These are phyloP conservation scores for Drosophila novamexicana DNA, from an alignment of 1,140 invertebrate genomes.

Conservation along the genomic window DNA sequence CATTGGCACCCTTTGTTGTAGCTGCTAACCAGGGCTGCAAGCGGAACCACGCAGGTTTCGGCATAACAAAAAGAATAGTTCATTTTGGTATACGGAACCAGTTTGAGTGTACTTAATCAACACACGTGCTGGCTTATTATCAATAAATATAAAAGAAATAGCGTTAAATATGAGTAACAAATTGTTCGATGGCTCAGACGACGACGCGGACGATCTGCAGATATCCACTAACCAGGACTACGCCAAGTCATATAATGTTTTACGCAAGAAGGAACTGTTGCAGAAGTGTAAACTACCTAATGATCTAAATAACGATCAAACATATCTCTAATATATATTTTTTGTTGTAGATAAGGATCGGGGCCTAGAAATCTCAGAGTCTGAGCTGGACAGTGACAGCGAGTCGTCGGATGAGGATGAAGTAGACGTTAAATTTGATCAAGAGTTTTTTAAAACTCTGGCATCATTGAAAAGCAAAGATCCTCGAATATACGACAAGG, in stretches of 20 bases:
- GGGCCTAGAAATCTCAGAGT: slow-evolving; percentile 87
- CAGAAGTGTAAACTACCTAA: slow-evolving; percentile 89
- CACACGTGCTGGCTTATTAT: slow-evolving; percentile 40
- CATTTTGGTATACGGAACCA: slow-evolving; percentile 4
- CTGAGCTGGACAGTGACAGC: slow-evolving; percentile 84
- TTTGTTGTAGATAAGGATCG: slow-evolving; percentile 88
- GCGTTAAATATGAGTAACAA: slow-evolving; percentile 65
- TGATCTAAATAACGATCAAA: not conserved
- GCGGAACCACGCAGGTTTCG: not conserved
- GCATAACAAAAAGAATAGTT: not conserved
- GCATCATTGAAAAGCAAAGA: slow-evolving; percentile 94
- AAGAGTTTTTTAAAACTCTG: slow-evolving; percentile 94
- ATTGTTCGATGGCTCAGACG: slow-evolving; percentile 74
- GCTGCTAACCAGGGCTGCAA: slow-evolving; percentile 25
- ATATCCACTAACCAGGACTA: slow-evolving; percentile 91
- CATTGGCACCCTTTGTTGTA: slow-evolving; percentile 37
- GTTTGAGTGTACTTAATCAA: slow-evolving; percentile 5
- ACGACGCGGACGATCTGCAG: slow-evolving; percentile 84
- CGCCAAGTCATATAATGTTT: slow-evolving; percentile 92
- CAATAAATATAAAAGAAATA: slow-evolving; percentile 2
- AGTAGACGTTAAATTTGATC: slow-evolving; percentile 89
- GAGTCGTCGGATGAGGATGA: slow-evolving; percentile 87
- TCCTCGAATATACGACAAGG: slow-evolving; percentile 93
- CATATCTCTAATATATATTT: slow-evolving; percentile 9
- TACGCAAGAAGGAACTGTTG: slow-evolving; percentile 93